Evolutionary conservation across 2,888 invertebrate species (phyloP), one percentile per base, ranked within the genome.

Genomic region (Pandemis cinnamomeana): DNA sequence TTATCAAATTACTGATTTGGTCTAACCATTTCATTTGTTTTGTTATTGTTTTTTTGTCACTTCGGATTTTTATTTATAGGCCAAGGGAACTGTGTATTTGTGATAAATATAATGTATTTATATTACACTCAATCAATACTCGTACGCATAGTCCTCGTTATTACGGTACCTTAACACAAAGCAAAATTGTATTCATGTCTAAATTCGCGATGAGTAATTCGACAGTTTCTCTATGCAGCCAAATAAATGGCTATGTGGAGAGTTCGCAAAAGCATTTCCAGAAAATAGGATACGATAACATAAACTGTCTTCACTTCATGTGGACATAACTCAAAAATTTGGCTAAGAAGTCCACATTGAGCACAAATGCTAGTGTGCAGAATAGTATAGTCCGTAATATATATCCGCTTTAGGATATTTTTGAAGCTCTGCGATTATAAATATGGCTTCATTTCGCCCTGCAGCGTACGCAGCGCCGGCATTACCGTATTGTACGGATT

Each of bases 311-410:
- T 89, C 87, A 85, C 86, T 89, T 89, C 88, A 83, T 89, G 87
- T 81, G 84, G 83, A 80, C 78, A 89, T 92, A 89, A 91, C 86
- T 92, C 88, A 92, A 92, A 92, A 91, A 91, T 90, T 91, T 91
- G 92, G 92, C 91, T 87, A 82, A 84, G 81, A 78, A 87, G 84
- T 86, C 84, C 83, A 85, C 83, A 85, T 82, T 83, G 79, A 80
- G 84, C 83, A 86, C 85, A 87, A 88, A 87, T 89, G 86, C 88
- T 87, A 87, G 84, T 84, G 86, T 85, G 79, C 82, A 79, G 77
- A 84, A 86, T 90, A 88, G 88, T 89, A 89, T 87, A 87, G 87
- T 87, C 84, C 83, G 87, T 86, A 88, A 84, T 88, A 86, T 88
- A 86, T 78, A 87, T 85, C 81, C 83, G 87, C 87, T 89, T 91